Conservation (phyloP, 1,140 invertebrate genomes). For the Prorops nasuta region DNA sequence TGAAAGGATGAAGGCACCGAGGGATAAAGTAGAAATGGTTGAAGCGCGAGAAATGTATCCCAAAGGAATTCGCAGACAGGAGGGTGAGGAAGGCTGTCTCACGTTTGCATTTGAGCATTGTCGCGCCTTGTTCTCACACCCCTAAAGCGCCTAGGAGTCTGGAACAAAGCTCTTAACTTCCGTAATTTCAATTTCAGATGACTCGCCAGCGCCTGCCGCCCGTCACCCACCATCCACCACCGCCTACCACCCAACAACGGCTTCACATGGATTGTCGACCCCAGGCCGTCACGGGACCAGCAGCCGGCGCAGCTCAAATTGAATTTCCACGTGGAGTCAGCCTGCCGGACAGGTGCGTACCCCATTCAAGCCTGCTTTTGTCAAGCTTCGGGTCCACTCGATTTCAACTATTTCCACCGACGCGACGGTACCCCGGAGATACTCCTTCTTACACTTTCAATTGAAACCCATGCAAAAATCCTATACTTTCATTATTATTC, state of each 20-base stretch:
- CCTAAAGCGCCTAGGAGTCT: conserved; percentile 11
- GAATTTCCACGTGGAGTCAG: conserved; percentile 18
- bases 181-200: conserved; percentile 39
- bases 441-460: no score
- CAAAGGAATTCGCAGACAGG: conserved; percentile 9
- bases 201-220: conserved; percentile 17
- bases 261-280: conserved; percentile 18
- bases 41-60: not conserved
- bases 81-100: conserved; percentile 12
- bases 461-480: no score
- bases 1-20: not conserved
- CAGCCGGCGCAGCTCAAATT: conserved; percentile 18
- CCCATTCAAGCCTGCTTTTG: no score
- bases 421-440: no score
- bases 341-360: not conserved
- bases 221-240: no score
- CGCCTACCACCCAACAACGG: no score
- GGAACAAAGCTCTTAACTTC: conserved; percentile 34
- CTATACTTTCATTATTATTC: no score
- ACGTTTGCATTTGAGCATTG: conserved; percentile 19
- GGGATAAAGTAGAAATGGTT: not conserved
- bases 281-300: conserved; percentile 9
- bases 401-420: conserved; percentile 4
- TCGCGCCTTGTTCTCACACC: conserved; percentile 4
- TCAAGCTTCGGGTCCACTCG: no score